Evolutionary conservation across 2,888 invertebrate species (phyloP), one percentile per base, ranked within the genome.

Genomic region (Drosophila prolongata): DNA sequence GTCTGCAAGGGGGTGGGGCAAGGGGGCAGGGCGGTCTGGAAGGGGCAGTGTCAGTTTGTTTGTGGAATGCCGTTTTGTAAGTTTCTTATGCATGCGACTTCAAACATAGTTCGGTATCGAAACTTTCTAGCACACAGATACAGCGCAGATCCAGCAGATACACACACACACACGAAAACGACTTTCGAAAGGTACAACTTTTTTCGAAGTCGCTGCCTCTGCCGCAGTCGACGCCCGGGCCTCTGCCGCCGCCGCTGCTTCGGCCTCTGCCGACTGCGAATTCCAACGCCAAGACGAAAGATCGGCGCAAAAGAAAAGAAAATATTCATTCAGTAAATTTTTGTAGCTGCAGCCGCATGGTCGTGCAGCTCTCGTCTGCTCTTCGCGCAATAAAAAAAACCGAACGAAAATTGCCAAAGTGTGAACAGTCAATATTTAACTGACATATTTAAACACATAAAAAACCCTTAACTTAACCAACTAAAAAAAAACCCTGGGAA

Each of bases 11-110:
- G 65, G 35, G 43, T 11, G 9, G 38, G 52, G 52, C 49, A 11
- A 16, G 54, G 6, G 27, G 30, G 53, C 30, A 11, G 34, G 24
- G 24, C 30, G 35, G 35, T 11, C 13, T 24, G 42, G 65, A 56
- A 37, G 61, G 59, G 53, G 53, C 60, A 57, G 74, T 65, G 68
- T 66, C 71, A 61, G 70, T 75, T 77, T 66, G 77, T 72, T 75
- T 86, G 80, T 84, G 90, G 90, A 90, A 90, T 90, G 90, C 79
- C 78, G 90, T 90, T 90, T 90, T 89, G 90, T 89, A 89, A 90
- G 89, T 90, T 90, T 82, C 81, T 83, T 82, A 85, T 86, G 85
- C 78, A 79, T 80, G 75, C 78, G 77, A 79, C 76, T 53, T 76
- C 74, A 80, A 87, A 78, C 76, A 78, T 57, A 59, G 77, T 77